phyloP scores from a whole-genome alignment of 1,140 invertebrate genomes.

The Pomacea maculata region DNA sequence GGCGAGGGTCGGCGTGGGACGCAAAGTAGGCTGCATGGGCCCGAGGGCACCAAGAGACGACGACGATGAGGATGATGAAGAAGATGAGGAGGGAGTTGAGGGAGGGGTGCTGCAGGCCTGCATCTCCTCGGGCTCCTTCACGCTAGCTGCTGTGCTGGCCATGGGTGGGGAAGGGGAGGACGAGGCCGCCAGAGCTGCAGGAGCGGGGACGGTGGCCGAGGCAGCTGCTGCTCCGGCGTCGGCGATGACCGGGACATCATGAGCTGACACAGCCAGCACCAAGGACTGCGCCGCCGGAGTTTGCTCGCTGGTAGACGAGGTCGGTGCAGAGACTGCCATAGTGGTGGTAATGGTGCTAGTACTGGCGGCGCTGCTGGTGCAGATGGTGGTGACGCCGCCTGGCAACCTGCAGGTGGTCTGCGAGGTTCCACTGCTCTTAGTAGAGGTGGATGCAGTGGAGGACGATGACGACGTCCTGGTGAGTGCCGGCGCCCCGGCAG shows the following conservation, averaged over 20 bases:
- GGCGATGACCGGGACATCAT: not conserved
- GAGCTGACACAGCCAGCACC: no score
- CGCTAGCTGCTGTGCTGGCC: constrained; percentile 7
- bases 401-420: no score
- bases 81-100: not conserved
- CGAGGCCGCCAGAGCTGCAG: constrained; percentile 16
- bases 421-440: not conserved
- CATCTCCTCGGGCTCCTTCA: not conserved
- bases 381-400: no score
- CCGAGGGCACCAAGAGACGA: not conserved
- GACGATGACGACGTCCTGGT: not conserved
- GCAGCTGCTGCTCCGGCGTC: constrained; percentile 13
- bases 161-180: constrained; percentile 21
- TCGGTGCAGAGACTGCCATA: no score
- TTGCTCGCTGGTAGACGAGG: no score
- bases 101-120: not conserved
- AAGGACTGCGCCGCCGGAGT: no score
- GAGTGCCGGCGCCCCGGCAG: not conserved
- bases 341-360: no score
- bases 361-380: no score
- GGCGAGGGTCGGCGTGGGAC: no score
- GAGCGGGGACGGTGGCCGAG: not conserved
- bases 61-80: not conserved
- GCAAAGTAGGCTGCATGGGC: no score
- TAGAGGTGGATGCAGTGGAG: not conserved